phyloP scores from a whole-genome alignment of 2,797 vertebrate species.

The Leptatherina wallacei region DNA sequence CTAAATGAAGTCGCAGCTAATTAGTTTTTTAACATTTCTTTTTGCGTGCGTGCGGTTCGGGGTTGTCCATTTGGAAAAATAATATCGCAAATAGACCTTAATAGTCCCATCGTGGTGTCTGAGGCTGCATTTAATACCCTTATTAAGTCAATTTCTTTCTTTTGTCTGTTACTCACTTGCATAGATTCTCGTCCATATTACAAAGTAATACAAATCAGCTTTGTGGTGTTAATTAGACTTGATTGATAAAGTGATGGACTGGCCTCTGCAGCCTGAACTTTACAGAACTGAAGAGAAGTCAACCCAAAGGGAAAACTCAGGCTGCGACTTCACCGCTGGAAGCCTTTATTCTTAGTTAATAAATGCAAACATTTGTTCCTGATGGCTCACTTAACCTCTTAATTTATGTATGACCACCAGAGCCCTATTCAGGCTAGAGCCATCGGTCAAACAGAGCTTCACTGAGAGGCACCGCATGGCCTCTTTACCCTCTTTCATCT shows the following conservation, averaged over 20 bases:
- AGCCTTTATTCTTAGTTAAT: constrained; percentile 66
- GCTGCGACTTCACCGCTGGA: constrained; percentile 52
- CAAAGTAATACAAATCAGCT: neutral
- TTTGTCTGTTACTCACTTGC: constrained; percentile 10
- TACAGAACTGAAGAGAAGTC: constrained; percentile 30
- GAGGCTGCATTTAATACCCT: neutral
- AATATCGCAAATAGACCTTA: neutral
- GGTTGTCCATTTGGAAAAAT: constrained; percentile 9
- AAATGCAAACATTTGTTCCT: constrained; percentile 80
- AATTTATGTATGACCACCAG: constrained; percentile 81
- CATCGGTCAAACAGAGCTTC: constrained; percentile 73
- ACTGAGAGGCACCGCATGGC: constrained; percentile 66
- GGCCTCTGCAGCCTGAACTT: constrained; percentile 4
- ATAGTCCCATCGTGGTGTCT: constrained; percentile 1
- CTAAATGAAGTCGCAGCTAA: constrained; percentile 46
- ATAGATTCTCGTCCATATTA: neutral
- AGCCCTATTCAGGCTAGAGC: constrained; percentile 66
- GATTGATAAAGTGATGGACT: constrained; percentile 35
- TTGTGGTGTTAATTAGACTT: constrained; percentile 33
- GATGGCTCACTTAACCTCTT: constrained; percentile 82
- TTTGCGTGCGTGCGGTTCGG: neutral
- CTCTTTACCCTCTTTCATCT: constrained; percentile 75
- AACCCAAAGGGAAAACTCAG: constrained; percentile 32
- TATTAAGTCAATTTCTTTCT: neutral
- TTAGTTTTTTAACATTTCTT: constrained; percentile 25